Conservation (phyloP, 2,888 invertebrate genomes). For the Fabriciana adippe region DNA sequence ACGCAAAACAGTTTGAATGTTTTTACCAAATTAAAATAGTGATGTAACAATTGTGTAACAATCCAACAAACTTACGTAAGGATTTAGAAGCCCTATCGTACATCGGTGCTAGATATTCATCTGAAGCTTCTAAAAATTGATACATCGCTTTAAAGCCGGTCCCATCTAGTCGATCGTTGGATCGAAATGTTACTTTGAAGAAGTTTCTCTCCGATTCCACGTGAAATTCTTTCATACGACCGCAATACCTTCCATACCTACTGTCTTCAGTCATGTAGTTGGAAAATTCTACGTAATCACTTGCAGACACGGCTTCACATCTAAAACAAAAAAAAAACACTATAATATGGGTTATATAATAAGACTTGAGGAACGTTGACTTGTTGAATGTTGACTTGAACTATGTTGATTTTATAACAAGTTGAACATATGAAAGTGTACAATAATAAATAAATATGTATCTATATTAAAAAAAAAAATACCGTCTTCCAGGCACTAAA, state of each 20-base stretch:
- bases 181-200: conserved; percentile 96
- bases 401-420: too few relatives aligned
- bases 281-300: conserved; percentile 98
- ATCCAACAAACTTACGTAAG: conserved; percentile 55
- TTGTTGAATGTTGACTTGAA: too few relatives aligned
- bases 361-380: too few relatives aligned
- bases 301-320: conserved; percentile 94
- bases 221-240: conserved; percentile 90
- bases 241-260: conserved; percentile 94
- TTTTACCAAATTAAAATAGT: conserved; percentile 5
- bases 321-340: conserved; percentile 76
- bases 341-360: too few relatives aligned
- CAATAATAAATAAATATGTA: too few relatives aligned
- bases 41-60: conserved; percentile 17
- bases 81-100: conserved; percentile 66
- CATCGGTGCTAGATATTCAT: conserved; percentile 75
- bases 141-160: conserved; percentile 97
- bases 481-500: too few relatives aligned
- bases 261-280: conserved; percentile 95
- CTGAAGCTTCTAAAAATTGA: conserved; percentile 89
- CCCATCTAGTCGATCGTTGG: conserved; percentile 96
- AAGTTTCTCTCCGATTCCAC: conserved; percentile 94
- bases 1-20: background rate
- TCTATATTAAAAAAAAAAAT: too few relatives aligned
- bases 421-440: too few relatives aligned